Evolutionary conservation across 2,797 vertebrate species (phyloP).

Genomic region (Bovichtus diacanthus): DNA sequence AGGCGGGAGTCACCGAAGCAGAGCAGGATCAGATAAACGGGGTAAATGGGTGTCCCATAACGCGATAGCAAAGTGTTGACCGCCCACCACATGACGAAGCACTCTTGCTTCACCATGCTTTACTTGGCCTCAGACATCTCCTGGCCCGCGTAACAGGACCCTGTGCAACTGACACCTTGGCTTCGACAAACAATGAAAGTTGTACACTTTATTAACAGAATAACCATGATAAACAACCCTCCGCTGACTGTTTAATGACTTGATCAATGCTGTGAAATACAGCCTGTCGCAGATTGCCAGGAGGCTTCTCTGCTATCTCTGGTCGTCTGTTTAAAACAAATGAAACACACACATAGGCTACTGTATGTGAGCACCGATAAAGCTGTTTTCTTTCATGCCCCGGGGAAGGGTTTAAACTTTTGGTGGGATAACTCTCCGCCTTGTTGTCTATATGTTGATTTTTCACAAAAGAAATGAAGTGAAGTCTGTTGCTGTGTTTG

Average conservation of each 20-base stretch:
- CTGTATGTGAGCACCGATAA: slow-evolving; percentile 1
- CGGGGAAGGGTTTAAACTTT: not conserved
- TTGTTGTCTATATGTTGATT: slow-evolving; percentile 23
- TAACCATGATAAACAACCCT: slow-evolving; percentile 48
- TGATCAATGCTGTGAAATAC: slow-evolving; percentile 69
- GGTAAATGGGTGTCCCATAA: slow-evolving; percentile 8
- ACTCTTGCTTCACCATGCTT: not conserved
- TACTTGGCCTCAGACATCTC: not conserved
- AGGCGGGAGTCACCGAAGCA: slow-evolving; percentile 10
- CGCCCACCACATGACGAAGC: slow-evolving; percentile 11
- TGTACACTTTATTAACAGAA: slow-evolving; percentile 49
- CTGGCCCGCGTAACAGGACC: not conserved
- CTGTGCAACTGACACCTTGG: not conserved
- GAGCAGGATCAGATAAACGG: slow-evolving; percentile 28
- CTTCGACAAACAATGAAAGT: not conserved
- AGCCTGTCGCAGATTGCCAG: slow-evolving; percentile 28
- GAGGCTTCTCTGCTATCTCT: slow-evolving; percentile 24
- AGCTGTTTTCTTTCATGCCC: slow-evolving; percentile 9
- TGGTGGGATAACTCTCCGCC: not conserved
- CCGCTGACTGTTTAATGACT: slow-evolving; percentile 55
- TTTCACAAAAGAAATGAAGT: slow-evolving; percentile 17
- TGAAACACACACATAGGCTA: not conserved
- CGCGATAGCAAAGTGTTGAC: not conserved
- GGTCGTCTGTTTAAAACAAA: slow-evolving; percentile 3
- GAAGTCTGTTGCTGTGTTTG: slow-evolving; percentile 18